phyloP scores from a whole-genome alignment of 2,113 vertebrate species.

The Corydoras maculifer region DNA sequence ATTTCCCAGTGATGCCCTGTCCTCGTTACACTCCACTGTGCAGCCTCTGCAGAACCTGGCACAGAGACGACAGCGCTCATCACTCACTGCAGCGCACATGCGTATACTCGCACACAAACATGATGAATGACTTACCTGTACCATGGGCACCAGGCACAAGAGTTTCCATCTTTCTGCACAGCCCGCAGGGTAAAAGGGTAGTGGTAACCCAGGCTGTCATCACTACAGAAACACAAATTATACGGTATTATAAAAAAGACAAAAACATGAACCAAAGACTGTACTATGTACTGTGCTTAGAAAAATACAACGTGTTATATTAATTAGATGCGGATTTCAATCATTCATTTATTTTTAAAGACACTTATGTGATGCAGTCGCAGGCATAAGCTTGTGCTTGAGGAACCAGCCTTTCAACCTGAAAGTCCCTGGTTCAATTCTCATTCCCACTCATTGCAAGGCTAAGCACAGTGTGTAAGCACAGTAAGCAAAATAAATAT shows the following conservation, averaged over 20 bases:
- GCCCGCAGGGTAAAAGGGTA: constrained; percentile 94
- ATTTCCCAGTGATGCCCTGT: constrained; percentile 81
- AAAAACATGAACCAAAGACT: too few relatives aligned
- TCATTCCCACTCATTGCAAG: too few relatives aligned
- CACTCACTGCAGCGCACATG: not conserved
- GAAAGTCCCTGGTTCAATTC: too few relatives aligned
- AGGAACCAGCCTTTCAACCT: too few relatives aligned
- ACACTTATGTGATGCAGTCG: too few relatives aligned
- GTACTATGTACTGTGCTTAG: too few relatives aligned
- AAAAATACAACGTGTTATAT: too few relatives aligned
- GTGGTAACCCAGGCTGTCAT: constrained; percentile 97
- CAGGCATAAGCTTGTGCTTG: too few relatives aligned
- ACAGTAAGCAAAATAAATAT: too few relatives aligned
- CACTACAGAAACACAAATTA: constrained; percentile 60
- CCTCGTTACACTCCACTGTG: constrained; percentile 84
- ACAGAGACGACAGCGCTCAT: constrained; percentile 2
- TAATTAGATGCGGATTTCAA: too few relatives aligned
- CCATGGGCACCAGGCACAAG: constrained; percentile 96
- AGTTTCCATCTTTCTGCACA: constrained; percentile 92
- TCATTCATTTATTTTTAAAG: too few relatives aligned
- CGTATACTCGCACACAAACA: not conserved
- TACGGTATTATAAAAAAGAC: not conserved
- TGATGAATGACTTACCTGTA: constrained; percentile 78
- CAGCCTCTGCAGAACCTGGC: constrained; percentile 92
- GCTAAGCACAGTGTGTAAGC: too few relatives aligned